A percentile compares a stretch with the other conserved stretches of the same genome.
These are phyloP conservation scores for Hermaeophaga mercurialis DNA, from an alignment of 2,888 invertebrate species.

Conservation along the genomic window DNA sequence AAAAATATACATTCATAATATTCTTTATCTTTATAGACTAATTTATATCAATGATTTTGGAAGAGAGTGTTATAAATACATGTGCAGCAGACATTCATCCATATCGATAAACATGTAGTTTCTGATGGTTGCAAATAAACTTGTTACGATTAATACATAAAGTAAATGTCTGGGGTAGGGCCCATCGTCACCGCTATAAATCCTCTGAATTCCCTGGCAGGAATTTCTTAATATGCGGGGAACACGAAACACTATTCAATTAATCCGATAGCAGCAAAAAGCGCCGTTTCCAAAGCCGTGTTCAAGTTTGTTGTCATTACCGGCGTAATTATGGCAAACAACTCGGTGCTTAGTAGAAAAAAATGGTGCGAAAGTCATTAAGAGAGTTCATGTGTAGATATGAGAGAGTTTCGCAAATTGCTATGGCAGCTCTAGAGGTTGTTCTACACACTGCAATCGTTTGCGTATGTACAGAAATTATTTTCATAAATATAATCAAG, in stretches of 20 bases:
- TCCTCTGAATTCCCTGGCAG: slow-evolving; percentile 7
- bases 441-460: no score
- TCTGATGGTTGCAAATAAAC: slow-evolving; percentile 14
- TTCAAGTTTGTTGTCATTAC: slow-evolving; percentile 35
- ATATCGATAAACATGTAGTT: not conserved
- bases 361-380: slow-evolving; percentile 31
- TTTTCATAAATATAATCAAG: no score
- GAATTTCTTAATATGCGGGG: slow-evolving; percentile 20
- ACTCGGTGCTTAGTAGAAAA: slow-evolving; percentile 23
- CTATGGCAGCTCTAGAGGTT: slow-evolving; percentile 20
- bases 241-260: slow-evolving; percentile 30
- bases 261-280: slow-evolving; percentile 33
- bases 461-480: no score
- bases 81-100: no score
- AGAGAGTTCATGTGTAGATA: slow-evolving; percentile 23
- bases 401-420: slow-evolving; percentile 19
- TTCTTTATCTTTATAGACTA: no score
- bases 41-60: no score
- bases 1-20: no score
- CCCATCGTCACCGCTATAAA: slow-evolving; percentile 19
- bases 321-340: slow-evolving; percentile 34
- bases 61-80: no score
- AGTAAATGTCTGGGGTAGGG: slow-evolving; percentile 15
- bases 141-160: slow-evolving; percentile 15
- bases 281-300: slow-evolving; percentile 23